A percentile compares a stretch with the other conserved stretches of the same genome.
phyloP scores from a whole-genome alignment of 2,888 invertebrate genomes.

The Mayetiola destructor region DNA sequence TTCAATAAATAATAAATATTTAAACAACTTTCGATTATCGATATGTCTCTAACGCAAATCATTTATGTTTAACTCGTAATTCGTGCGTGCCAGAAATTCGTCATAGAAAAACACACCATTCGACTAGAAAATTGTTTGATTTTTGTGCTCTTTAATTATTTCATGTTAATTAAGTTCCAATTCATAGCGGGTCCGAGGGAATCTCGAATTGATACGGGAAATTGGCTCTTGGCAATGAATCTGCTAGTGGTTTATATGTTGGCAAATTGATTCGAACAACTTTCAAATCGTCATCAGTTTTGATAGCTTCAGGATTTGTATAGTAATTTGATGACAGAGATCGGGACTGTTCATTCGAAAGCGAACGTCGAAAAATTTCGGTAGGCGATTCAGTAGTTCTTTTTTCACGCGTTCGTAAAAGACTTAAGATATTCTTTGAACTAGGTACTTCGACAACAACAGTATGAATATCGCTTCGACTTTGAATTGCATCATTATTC shows the following conservation, averaged over 20 bases:
- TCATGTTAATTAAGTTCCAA: neutral
- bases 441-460: neutral
- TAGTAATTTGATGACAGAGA: conserved; percentile 11
- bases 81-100: no score
- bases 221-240: neutral
- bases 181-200: neutral
- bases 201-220: conserved; percentile 2
- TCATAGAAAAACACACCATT: neutral
- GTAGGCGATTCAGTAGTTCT: neutral
- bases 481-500: neutral
- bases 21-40: no score
- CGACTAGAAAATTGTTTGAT: conserved; percentile 7
- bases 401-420: neutral
- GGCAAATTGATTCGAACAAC: conserved; percentile 43
- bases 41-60: no score
- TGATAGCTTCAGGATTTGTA: conserved; percentile 13
- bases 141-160: neutral
- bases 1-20: no score
- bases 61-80: no score
- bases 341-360: neutral
- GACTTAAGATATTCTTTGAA: conserved; percentile 10
- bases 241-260: conserved; percentile 38
- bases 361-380: neutral
- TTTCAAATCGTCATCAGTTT: conserved; percentile 24
- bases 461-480: neutral